A percentile compares a stretch with the other conserved stretches of the same genome.
Evolutionary conservation across 2,888 invertebrate genomes (phyloP).

Genomic region (Drepanosiphum platanoidis): DNA sequence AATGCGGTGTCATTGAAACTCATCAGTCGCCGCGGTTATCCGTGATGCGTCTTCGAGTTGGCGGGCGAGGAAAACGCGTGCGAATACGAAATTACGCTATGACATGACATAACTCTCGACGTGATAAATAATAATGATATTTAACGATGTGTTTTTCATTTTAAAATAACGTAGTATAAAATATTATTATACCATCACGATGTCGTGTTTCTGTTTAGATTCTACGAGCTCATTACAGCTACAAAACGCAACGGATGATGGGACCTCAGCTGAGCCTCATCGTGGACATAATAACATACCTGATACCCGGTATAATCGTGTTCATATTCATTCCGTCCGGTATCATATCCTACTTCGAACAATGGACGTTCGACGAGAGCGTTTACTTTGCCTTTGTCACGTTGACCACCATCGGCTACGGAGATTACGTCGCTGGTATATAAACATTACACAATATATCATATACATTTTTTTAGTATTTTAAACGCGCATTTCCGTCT

Average conservation of each 20-base stretch:
- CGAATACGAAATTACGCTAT: background rate
- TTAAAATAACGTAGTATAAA: background rate
- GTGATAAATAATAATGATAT: too few relatives aligned
- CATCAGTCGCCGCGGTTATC: too few relatives aligned
- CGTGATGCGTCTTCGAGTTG: too few relatives aligned
- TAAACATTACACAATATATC: background rate
- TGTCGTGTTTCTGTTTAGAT: conserved; percentile 71
- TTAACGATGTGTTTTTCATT: too few relatives aligned
- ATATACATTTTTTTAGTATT: background rate
- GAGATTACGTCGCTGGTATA: conserved; percentile 89
- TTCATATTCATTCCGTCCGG: conserved; percentile 88
- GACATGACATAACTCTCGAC: too few relatives aligned
- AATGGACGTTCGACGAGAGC: conserved; percentile 85
- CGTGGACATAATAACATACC: conserved; percentile 82
- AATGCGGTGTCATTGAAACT: too few relatives aligned
- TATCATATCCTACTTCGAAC: conserved; percentile 84
- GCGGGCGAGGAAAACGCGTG: too few relatives aligned
- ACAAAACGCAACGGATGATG: conserved; percentile 73
- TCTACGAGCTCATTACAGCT: conserved; percentile 80
- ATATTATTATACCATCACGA: conserved; percentile 25
- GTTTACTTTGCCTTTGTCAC: conserved; percentile 90
- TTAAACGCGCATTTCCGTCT: background rate
- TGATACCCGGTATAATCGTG: conserved; percentile 88
- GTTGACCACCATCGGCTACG: conserved; percentile 89
- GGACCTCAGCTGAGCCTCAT: conserved; percentile 79